phyloP scores from a whole-genome alignment of 2,888 invertebrate species.

The Catonia carolina region DNA sequence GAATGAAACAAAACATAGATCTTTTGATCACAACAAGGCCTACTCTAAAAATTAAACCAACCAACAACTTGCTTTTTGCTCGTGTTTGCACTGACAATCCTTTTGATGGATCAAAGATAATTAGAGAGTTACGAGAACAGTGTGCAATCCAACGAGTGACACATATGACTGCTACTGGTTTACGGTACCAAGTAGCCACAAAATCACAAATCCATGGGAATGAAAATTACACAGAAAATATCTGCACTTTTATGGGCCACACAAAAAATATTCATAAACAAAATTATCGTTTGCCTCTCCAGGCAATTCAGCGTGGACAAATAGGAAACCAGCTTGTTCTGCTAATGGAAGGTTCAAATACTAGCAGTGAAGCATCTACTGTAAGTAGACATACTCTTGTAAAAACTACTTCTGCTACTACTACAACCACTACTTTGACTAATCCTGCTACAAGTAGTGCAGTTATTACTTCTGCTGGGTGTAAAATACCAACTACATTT shows the following conservation, averaged over 20 bases:
- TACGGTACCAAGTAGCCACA: conserved; percentile 5
- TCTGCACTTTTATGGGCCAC: conserved; percentile 6
- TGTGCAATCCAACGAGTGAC: background rate
- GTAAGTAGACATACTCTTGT: no score
- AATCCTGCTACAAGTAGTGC: no score
- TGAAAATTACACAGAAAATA: background rate
- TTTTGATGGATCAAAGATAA: conserved; percentile 10
- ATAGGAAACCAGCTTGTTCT: background rate
- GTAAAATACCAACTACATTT: background rate
- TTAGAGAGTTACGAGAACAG: background rate
- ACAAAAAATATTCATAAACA: conserved; percentile 7
- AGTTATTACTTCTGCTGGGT: no score
- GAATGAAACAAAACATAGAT: conserved; percentile 5
- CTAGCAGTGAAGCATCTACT: no score
- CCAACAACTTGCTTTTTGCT: background rate
- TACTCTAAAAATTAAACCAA: background rate
- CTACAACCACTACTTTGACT: no score
- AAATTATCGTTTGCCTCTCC: conserved; percentile 2
- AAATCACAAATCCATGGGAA: background rate
- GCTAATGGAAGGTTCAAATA: conserved; percentile 10
- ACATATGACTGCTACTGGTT: background rate
- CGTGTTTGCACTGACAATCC: background rate
- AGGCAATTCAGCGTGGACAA: conserved; percentile 4
- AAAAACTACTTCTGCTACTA: no score
- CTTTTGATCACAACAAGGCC: background rate